phyloP scores from a whole-genome alignment of 2,797 vertebrate species.

The Sebastes glaucus region DNA sequence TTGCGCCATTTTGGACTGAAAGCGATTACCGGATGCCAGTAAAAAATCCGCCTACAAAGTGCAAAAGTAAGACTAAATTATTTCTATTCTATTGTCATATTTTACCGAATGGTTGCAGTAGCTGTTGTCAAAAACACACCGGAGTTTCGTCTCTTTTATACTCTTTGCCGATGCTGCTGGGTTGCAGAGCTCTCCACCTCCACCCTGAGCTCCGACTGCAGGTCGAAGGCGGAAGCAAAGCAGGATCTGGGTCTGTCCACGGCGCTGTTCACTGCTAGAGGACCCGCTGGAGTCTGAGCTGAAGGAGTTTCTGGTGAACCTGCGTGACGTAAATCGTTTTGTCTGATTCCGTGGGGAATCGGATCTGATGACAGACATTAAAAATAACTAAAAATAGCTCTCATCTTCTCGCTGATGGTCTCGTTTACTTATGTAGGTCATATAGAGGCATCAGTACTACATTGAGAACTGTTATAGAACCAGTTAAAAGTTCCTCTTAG shows the following conservation, averaged over 20 bases:
- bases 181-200: no score
- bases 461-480: neutral
- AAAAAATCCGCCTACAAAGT: no score
- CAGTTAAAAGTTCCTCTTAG: neutral
- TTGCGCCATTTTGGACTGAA: no score
- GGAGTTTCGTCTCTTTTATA: no score
- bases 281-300: neutral
- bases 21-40: accelerated
- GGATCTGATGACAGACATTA: neutral
- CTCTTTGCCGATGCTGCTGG: no score
- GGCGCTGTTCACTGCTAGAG: neutral
- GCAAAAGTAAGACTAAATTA: no score
- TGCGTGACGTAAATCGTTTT: neutral
- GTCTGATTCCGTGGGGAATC: neutral
- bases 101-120: no score
- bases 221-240: no score
- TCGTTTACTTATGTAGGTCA: neutral
- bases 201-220: no score
- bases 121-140: no score
- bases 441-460: neutral
- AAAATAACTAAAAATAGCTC: neutral
- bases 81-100: no score
- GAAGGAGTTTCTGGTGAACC: neutral
- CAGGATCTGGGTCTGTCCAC: neutral
- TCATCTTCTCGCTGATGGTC: neutral